Evolutionary conservation across 2,888 invertebrate genomes (phyloP).

Genomic region (Ichneumon xanthorius): DNA sequence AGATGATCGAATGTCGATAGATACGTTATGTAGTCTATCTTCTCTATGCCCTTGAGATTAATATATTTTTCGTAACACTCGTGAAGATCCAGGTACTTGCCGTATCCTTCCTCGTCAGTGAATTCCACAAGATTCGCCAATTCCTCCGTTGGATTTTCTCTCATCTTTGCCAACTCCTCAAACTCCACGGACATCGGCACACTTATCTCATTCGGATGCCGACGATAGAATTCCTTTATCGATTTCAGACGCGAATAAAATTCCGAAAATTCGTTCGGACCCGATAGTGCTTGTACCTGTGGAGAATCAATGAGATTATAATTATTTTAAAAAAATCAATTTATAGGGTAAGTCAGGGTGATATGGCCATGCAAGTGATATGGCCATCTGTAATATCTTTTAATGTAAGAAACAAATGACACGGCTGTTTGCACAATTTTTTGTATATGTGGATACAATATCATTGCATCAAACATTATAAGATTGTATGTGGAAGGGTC

Average conservation of each 20-base stretch:
- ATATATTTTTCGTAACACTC: slow-evolving; percentile 98
- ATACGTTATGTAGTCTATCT: slow-evolving; percentile 98
- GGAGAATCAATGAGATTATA: slow-evolving; percentile 18
- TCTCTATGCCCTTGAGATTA: slow-evolving; percentile 98
- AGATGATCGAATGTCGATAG: slow-evolving; percentile 97
- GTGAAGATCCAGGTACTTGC: slow-evolving; percentile 98
- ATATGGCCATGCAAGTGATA: too few relatives aligned
- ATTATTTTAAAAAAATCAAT: too few relatives aligned
- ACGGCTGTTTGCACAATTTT: too few relatives aligned
- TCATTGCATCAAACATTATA: too few relatives aligned
- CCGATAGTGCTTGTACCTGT: slow-evolving; percentile 91
- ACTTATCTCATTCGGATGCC: slow-evolving; percentile 98
- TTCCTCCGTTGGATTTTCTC: slow-evolving; percentile 96
- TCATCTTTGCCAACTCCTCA: slow-evolving; percentile 95
- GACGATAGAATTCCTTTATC: slow-evolving; percentile 98
- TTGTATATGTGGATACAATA: too few relatives aligned
- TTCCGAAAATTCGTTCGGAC: slow-evolving; percentile 99
- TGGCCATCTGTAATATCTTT: too few relatives aligned
- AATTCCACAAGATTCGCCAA: slow-evolving; percentile 96
- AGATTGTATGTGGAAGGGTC: too few relatives aligned
- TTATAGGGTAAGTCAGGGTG: too few relatives aligned
- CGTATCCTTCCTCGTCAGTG: slow-evolving; percentile 99
- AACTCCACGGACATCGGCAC: slow-evolving; percentile 99
- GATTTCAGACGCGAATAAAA: slow-evolving; percentile 97
- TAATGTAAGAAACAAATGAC: too few relatives aligned